Evolutionary conservation across 2,888 invertebrate species (phyloP), one percentile per base, ranked within the genome.

Genomic region (Orgyia antiqua): DNA sequence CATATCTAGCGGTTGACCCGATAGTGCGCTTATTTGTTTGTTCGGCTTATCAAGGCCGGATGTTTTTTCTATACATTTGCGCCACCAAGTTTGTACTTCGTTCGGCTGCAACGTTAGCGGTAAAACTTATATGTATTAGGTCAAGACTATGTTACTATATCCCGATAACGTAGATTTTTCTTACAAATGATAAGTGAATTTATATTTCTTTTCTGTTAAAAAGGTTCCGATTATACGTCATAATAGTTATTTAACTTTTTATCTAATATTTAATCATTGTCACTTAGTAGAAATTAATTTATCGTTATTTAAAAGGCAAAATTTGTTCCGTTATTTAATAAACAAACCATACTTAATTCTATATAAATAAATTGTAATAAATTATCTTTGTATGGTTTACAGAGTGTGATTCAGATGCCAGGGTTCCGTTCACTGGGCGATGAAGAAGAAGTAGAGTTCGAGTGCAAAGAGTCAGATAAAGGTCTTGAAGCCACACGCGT

Each of bases 331-430:
- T n/a, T n/a, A n/a, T n/a, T n/a, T n/a, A n/a, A n/a, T n/a, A n/a
- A n/a, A n/a, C n/a, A n/a, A n/a, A n/a, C n/a, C n/a, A n/a, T n/a
- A n/a, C n/a, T n/a, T n/a, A n/a, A n/a, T n/a, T n/a, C n/a, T n/a
- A n/a, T n/a, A n/a, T n/a, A n/a, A n/a, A n/a, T n/a, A n/a, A n/a
- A n/a, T n/a, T n/a, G n/a, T n/a, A n/a, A n/a, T n/a, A n/a, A n/a
- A n/a, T n/a, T n/a, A n/a, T n/a, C n/a, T n/a, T n/a, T n/a, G n/a
- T n/a, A n/a, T n/a, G n/a, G n/a, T n/a, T 64, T 89, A 76, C 88
- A 97, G 96, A 95, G 95, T 58, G 95, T 94, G 37, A 95, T 97
- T 54, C 92, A 95, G 82, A 97, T 96, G 94, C 88, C 89, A 25
- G 96, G 97, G 3, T 97, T 97, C 73, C 89, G 94, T 40, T 95